phyloP scores from a whole-genome alignment of 2,113 vertebrate genomes.

The Phoxinus phoxinus region DNA sequence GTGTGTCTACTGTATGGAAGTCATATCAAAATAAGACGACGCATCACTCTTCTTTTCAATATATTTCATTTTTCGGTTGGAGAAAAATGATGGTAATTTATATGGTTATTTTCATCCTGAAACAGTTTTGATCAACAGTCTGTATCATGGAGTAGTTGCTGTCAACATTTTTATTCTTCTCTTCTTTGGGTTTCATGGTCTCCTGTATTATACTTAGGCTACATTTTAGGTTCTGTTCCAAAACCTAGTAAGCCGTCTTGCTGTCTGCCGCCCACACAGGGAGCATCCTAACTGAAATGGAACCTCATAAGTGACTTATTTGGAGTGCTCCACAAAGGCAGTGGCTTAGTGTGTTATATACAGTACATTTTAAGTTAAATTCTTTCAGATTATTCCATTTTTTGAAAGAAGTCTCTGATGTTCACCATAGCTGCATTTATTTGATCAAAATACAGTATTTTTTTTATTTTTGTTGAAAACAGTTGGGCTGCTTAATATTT shows the following conservation, averaged over 20 bases:
- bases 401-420: not conserved
- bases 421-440: too few species aligned
- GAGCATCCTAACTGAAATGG: not conserved
- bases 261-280: not conserved
- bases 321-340: too few species aligned
- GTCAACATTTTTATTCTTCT: not conserved
- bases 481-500: too few species aligned
- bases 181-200: not conserved
- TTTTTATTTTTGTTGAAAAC: too few species aligned
- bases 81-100: not conserved
- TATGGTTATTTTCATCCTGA: not conserved
- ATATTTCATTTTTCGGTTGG: not conserved
- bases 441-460: too few species aligned
- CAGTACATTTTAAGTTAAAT: not conserved
- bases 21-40: not conserved
- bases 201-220: not conserved
- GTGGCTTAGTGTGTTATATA: not conserved
- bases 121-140: not conserved
- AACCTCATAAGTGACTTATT: not conserved
- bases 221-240: not conserved
- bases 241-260: not conserved
- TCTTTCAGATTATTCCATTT: not conserved
- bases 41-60: not conserved
- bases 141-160: constrained; percentile 1
- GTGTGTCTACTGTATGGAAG: constrained; percentile 26